Evolutionary conservation across 2,797 vertebrate species (phyloP), one percentile per base, ranked within the genome.

Genomic region (Muscicapa comitata): DNA sequence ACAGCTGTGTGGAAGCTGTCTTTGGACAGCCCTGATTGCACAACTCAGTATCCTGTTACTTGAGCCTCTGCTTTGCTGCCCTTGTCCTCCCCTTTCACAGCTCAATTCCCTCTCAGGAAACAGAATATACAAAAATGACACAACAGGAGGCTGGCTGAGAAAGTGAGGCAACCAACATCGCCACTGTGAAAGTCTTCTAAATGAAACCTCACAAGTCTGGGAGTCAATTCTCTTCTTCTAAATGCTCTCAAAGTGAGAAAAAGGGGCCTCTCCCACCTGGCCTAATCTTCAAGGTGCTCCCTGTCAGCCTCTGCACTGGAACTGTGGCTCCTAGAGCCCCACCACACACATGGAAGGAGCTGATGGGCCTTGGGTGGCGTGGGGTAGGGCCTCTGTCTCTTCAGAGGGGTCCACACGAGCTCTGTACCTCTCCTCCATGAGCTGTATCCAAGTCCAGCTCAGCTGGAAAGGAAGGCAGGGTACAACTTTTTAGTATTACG

Each of bases 401-500:
- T 37, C 59, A 61, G 65, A 84, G 28, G 20, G 5, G 23, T 43
- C 68, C 28, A n/a, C 51, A 25, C 17, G n/a, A 63, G 7, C 42
- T 61, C 9, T 19, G 21, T 10, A 17, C 33, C 17, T 8, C 31
- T 78, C 11, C 10, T 50, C 19, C 4, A 8, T 1, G 10, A 71
- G 24, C 33, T 74, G 10, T 40, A 48, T 54, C 40, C 75, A 67
- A 75, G 6, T 14, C 33, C n/a, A 80, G 20, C 38, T 80, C 26
- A 45, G 7, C 23, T 58, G 66, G 13, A 50, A 33, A 51, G 23
- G 29, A 66, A 40, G 13, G 18, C 29, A 66, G 10, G 8, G 15
- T 28, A 14, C 9, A 4, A 2, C 15, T 29, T 15, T 7, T 31
- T 6, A 50, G 12, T 43, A 51, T 65, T 35, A 55, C 0, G 0